Evolutionary conservation across 2,888 invertebrate species (phyloP), one percentile per base, ranked within the genome.

Genomic region (Drosophila kanekoi): DNA sequence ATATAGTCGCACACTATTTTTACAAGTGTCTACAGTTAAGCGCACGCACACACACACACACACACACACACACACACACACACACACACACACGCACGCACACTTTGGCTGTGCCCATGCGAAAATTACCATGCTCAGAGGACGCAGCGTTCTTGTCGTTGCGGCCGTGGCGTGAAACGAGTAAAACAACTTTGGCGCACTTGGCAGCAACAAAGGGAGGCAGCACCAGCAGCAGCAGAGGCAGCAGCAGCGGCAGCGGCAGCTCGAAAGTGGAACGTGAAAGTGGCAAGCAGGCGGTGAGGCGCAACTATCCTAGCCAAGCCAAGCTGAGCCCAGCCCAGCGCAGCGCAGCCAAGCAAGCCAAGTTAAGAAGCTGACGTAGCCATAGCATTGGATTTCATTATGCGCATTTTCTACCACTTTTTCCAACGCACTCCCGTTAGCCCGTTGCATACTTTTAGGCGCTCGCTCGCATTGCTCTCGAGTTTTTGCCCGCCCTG

Each of bases 321-420:
- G n/a, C n/a, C n/a, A n/a, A n/a, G n/a, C n/a, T n/a, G n/a, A n/a
- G n/a, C n/a, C n/a, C n/a, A n/a, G n/a, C n/a, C n/a, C n/a, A n/a
- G n/a, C n/a, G n/a, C 61, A 65, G 73, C 41, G 11, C 56, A 72
- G 41, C 66, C 70, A 68, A 64, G 58, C 62, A 57, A 59, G 54
- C 52, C 66, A 60, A 72, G 87, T 58, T 72, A 81, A 87, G 80
- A 86, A 86, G 85, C 87, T 77, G 80, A 73, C 72, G 69, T 79
- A 59, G 88, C 77, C 81, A 67, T 63, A 64, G 74, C 76, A 75
- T 74, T 81, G 89, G 87, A 89, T 86, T 86, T 86, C 85, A 86
- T 86, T 86, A 89, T 86, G 85, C 89, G 81, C 89, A 89, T 86
- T 89, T 89, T 87, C 81, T 66, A 84, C 79, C 77, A 84, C 77